Base-by-base conservation (phyloP, 1,140 invertebrate species). In the Drosophila tropicalis region DNA sequence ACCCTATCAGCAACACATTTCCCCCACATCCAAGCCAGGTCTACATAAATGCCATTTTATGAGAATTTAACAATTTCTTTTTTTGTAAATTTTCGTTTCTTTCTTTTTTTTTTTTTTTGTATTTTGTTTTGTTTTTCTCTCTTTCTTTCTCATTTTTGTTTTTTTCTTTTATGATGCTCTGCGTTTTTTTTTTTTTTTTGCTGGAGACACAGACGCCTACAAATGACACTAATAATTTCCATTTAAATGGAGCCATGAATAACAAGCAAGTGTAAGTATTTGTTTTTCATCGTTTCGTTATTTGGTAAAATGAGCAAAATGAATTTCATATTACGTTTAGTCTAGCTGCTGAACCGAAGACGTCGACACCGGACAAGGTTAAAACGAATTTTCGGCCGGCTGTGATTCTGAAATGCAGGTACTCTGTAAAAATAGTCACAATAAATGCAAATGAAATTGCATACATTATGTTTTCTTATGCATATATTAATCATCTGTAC, bases 181-280 rank as follows among this genome's bases (percentile, higher is more conserved):
- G 61, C 44, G 44, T 54, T 65, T 54, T 76, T 66, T 39, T 66
- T 57, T 66, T 58, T 61, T 47, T 60, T 36, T 57, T 63, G 58
- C 62, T 60, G 60, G 34, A 17, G 44, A 51, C 44, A 19, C 44
- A 63, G 55, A 67, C 51, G 72, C 69, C 76, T 83, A 83, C 83
- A 86, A 86, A 86, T 86, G 76, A 87, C 83, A 87, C 83, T 87
- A 86, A 86, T 86, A 86, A 86, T 86, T 86, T 86, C 84, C 79
- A 87, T 86, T 87, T 87, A 87, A 86, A 86, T 86, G 70, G 79
- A 74, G 70, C 74, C 84, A 83, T 87, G 79, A 87, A 86, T 86
- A 86, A 77, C 70, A 83, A 76, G 69, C 61, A 76, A 82, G 81
- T 70, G 83, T 79, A 79, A 87, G 79, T 63, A 65, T 63, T 72